Evolutionary conservation across 1,140 invertebrate genomes (phyloP).

Genomic region (Apocrypta bakeri): DNA sequence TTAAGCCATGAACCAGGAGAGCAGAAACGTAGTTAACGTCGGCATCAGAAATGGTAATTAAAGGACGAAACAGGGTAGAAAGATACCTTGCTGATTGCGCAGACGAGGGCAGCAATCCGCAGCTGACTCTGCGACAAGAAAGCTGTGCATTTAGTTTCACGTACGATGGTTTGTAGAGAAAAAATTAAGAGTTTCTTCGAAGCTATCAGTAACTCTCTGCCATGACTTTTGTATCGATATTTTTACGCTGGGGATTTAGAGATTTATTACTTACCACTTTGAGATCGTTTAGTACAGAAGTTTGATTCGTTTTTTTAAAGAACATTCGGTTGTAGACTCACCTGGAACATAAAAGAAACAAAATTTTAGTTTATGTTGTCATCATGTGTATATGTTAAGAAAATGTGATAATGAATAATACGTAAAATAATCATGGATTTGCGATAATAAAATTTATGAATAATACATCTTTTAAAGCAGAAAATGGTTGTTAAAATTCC

Average conservation of each 20-base stretch:
- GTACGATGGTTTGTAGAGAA: neutral
- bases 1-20: conserved; percentile 8
- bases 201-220: too few species aligned
- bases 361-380: neutral
- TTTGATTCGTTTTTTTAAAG: neutral
- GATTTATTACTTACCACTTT: conserved; percentile 37
- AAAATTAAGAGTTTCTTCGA: conserved; percentile 36
- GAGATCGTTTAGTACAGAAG: too few species aligned
- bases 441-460: too few species aligned
- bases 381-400: too few species aligned
- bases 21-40: neutral
- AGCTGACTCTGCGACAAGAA: conserved; percentile 27
- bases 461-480: too few species aligned
- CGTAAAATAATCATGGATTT: too few species aligned
- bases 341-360: conserved; percentile 45
- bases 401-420: too few species aligned
- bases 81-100: conserved; percentile 5
- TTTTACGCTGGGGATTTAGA: too few species aligned
- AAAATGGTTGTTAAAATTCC: too few species aligned
- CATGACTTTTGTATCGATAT: too few species aligned
- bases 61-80: conserved; percentile 19
- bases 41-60: conserved; percentile 28
- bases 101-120: conserved; percentile 7
- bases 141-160: conserved; percentile 17
- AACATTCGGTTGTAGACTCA: conserved; percentile 31